phyloP scores from a whole-genome alignment of 2,888 invertebrate species.

The Drosophila fungiperda region DNA sequence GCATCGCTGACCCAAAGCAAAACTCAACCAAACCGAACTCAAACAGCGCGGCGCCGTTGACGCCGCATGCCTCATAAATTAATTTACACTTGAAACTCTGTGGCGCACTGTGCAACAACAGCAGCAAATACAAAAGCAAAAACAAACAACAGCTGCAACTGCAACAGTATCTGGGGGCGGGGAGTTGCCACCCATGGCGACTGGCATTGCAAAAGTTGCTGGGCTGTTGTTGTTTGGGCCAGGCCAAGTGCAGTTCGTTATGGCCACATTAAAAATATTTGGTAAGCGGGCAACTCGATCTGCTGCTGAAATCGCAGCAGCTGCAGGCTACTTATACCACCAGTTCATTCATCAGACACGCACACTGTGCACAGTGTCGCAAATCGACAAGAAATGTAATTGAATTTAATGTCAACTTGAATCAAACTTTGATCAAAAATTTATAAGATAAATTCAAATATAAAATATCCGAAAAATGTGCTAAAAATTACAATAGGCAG shows the following conservation, averaged over 20 bases:
- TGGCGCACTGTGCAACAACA: slow-evolving; percentile 49
- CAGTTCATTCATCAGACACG: neutral
- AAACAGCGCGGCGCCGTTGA: slow-evolving; percentile 62
- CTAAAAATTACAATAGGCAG: too few relatives aligned
- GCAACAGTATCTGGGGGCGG: slow-evolving; percentile 48
- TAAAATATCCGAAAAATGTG: neutral
- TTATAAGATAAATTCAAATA: too few relatives aligned
- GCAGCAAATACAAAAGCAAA: slow-evolving; percentile 47
- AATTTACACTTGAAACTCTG: slow-evolving; percentile 77
- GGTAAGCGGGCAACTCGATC: neutral
- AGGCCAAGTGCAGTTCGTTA: slow-evolving; percentile 60
- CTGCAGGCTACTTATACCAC: slow-evolving; percentile 9
- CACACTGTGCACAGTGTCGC: slow-evolving; percentile 13
- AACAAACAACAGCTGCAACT: slow-evolving; percentile 57
- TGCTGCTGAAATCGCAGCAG: slow-evolving; percentile 4
- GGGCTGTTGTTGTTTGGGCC: slow-evolving; percentile 16
- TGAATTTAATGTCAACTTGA: neutral
- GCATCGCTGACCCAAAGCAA: slow-evolving; percentile 42
- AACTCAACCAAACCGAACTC: neutral
- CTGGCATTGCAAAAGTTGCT: slow-evolving; percentile 44
- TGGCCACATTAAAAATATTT: slow-evolving; percentile 52
- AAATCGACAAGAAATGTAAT: neutral
- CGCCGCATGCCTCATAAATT: slow-evolving; percentile 76
- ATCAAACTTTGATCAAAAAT: neutral
- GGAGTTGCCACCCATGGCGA: slow-evolving; percentile 57